Conservation (phyloP, 35 echinoderm and acorn worm genomes). For the Lytechinus variegatus region DNA sequence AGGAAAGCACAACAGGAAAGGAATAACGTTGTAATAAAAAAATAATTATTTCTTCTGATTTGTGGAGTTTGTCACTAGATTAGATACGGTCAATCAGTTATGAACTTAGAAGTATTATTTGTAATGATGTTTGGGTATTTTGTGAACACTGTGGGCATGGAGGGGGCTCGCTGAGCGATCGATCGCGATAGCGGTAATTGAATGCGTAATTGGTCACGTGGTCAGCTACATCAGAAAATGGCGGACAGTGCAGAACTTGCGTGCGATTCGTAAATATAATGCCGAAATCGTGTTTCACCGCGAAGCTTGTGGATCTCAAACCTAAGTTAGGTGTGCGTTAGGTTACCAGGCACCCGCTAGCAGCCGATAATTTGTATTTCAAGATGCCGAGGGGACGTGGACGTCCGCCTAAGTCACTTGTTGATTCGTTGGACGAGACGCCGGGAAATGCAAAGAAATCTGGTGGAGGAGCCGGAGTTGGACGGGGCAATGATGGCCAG, state of each 20-base stretch:
- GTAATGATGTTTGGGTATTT: not conserved
- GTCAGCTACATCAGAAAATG: conserved; percentile 93
- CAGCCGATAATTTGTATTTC: conserved; percentile 55
- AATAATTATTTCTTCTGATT: not conserved
- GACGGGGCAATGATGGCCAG: conserved; percentile 68
- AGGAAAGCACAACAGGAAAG: not conserved
- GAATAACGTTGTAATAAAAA: not conserved
- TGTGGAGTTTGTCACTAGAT: not conserved
- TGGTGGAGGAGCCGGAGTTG: conserved; percentile 69
- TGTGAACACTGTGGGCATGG: not conserved
- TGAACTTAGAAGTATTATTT: not conserved
- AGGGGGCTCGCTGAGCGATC: not conserved
- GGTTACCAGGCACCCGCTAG: conserved; percentile 61
- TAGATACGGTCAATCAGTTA: not conserved
- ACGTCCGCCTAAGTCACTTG: conserved; percentile 76
- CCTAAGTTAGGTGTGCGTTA: conserved; percentile 31
- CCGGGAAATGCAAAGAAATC: conserved; percentile 60
- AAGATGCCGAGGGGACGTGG: conserved; percentile 93
- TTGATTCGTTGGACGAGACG: conserved; percentile 67
- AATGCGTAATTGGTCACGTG: conserved; percentile 88
- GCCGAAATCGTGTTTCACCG: conserved; percentile 71
- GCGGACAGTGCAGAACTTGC: conserved; percentile 85
- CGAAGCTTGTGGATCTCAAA: conserved; percentile 56
- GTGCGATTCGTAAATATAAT: conserved; percentile 78
- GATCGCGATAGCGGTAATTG: not conserved